phyloP scores from a whole-genome alignment of 1,140 invertebrate genomes.

The Scaptomyza pallida region DNA sequence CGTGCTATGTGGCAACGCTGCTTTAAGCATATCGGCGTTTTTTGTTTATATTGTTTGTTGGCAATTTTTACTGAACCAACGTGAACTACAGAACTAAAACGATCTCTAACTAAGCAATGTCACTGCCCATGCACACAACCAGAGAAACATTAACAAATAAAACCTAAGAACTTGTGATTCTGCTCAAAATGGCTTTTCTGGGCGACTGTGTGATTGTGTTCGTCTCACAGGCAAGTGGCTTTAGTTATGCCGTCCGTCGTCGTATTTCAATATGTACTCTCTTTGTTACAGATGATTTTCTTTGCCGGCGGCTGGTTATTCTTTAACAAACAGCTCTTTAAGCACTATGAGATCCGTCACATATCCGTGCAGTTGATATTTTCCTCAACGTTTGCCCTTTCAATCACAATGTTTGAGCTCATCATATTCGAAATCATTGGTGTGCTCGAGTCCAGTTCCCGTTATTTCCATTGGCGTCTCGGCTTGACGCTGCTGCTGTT shows the following conservation, averaged over 20 bases:
- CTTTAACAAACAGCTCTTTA: slow-evolving; percentile 98
- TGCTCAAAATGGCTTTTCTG: slow-evolving; percentile 86
- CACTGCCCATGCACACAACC: slow-evolving; percentile 29
- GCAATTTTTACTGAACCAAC: slow-evolving; percentile 34
- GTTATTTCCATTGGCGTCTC: slow-evolving; percentile 98
- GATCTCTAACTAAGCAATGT: slow-evolving; percentile 50
- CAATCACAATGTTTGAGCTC: slow-evolving; percentile 99
- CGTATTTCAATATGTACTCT: neutral
- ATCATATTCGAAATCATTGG: slow-evolving; percentile 99
- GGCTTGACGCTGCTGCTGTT: slow-evolving; percentile 96
- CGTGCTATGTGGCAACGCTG: slow-evolving; percentile 24
- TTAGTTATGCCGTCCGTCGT: neutral
- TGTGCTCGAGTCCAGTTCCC: slow-evolving; percentile 95
- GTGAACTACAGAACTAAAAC: slow-evolving; percentile 7
- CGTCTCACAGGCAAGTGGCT: slow-evolving; percentile 87
- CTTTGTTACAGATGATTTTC: slow-evolving; percentile 90
- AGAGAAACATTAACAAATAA: slow-evolving; percentile 24
- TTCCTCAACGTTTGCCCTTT: slow-evolving; percentile 97
- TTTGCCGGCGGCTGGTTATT: slow-evolving; percentile 99
- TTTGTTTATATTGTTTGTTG: slow-evolving; percentile 54
- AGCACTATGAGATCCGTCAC: slow-evolving; percentile 99
- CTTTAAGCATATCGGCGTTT: slow-evolving; percentile 30
- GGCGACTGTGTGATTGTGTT: slow-evolving; percentile 89
- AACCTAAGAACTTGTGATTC: slow-evolving; percentile 29
- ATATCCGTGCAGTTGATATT: slow-evolving; percentile 97